Conservation (phyloP, 2,888 invertebrate species). For the Cosmia pyralina region DNA sequence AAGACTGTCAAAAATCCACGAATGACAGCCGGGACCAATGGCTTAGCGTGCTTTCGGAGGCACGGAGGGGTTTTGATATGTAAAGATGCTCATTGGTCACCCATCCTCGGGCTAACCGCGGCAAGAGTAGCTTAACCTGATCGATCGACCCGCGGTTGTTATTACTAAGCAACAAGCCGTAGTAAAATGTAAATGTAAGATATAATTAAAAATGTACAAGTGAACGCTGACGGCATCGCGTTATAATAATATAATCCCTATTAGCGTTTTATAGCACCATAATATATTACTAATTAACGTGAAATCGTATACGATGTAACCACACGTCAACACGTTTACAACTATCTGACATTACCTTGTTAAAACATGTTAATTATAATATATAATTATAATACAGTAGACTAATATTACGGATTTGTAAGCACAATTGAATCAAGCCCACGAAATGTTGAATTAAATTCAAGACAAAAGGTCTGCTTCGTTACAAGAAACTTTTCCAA, state of each 20-base stretch:
- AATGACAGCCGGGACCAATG: no score
- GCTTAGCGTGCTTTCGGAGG: no score
- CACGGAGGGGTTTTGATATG: no score
- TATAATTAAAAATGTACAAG: slow-evolving; percentile 4
- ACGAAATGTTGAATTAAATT: slow-evolving; percentile 43
- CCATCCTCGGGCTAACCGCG: no score
- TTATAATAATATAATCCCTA: slow-evolving; percentile 15
- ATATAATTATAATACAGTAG: slow-evolving; percentile 25
- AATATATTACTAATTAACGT: slow-evolving; percentile 37
- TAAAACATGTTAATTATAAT: slow-evolving; percentile 38
- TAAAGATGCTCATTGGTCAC: no score
- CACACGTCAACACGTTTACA: slow-evolving; percentile 25
- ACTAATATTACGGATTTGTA: slow-evolving; percentile 26
- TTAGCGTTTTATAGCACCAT: slow-evolving; percentile 37
- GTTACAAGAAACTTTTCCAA: slow-evolving; percentile 36
- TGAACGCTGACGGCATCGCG: not conserved
- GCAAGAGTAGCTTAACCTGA: no score
- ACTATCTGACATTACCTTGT: slow-evolving; percentile 28
- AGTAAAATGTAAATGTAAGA: not conserved
- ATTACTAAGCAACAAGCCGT: no score
- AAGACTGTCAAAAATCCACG: no score
- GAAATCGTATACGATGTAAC: slow-evolving; percentile 16
- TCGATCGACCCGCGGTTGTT: no score
- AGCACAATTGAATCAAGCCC: slow-evolving; percentile 41
- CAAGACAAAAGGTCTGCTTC: slow-evolving; percentile 45